A percentile compares a stretch with the other conserved stretches of the same genome.
Evolutionary conservation across 37 sponge, comb jelly and placozoan genomes (phyloP).

Genomic region (Haliclona indistincta): DNA sequence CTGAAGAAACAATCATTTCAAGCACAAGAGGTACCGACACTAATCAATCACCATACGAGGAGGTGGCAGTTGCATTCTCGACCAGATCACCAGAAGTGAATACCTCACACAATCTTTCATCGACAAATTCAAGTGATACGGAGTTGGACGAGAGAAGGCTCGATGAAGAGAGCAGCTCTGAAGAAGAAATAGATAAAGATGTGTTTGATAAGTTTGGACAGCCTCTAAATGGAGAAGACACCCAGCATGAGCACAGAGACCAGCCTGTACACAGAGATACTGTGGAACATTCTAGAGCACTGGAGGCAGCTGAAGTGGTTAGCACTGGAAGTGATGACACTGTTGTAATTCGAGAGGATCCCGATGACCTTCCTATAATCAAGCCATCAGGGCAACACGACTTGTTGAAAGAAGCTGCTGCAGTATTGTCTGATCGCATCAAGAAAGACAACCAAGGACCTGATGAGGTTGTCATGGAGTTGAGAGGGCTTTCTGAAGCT

Average conservation of each 20-base stretch:
- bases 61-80: neutral
- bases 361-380: too few species aligned
- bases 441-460: too few species aligned
- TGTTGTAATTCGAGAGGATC: neutral
- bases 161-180: neutral
- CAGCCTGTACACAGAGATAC: too few species aligned
- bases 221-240: neutral
- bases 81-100: neutral
- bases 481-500: too few species aligned
- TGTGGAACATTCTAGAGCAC: too few species aligned
- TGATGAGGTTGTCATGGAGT: too few species aligned
- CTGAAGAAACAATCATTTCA: neutral
- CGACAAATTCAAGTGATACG: neutral
- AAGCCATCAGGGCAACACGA: too few species aligned
- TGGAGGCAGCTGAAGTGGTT: neutral
- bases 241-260: neutral
- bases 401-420: too few species aligned
- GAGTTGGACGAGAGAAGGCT: neutral
- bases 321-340: conserved; percentile 9
- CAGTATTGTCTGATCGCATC: too few species aligned
- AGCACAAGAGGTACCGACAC: neutral
- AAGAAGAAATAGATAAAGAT: conserved; percentile 3
- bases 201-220: conserved; percentile 7
- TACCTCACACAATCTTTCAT: too few species aligned
- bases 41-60: neutral